phyloP scores from a whole-genome alignment of 92 coral and sea anemone genomes.

The Umimayanthus kanabou region DNA sequence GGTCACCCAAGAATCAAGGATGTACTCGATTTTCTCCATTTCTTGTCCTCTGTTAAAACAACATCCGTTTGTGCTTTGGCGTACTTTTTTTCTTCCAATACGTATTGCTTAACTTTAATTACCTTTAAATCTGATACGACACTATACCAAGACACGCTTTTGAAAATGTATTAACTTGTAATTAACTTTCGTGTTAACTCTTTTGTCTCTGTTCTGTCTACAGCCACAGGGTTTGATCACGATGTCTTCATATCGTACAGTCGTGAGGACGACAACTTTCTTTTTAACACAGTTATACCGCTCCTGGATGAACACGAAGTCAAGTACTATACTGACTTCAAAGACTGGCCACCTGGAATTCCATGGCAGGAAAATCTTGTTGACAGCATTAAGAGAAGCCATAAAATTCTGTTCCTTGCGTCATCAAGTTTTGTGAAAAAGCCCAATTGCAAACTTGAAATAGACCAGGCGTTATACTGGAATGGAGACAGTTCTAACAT shows the following conservation, averaged over 20 bases:
- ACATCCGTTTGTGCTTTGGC: too few species aligned
- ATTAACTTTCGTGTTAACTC: too few species aligned
- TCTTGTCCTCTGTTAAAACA: too few species aligned
- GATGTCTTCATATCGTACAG: conserved; percentile 3
- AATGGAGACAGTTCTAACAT: not conserved
- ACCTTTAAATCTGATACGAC: not conserved
- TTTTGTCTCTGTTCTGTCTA: too few species aligned
- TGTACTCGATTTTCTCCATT: too few species aligned
- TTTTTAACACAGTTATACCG: not conserved
- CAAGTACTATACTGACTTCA: not conserved
- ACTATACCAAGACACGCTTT: not conserved
- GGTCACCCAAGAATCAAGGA: too few species aligned
- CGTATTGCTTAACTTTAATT: not conserved
- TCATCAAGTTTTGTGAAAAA: not conserved
- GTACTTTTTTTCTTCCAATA: too few species aligned
- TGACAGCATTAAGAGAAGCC: not conserved
- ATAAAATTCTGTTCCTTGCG: not conserved
- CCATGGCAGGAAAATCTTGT: not conserved
- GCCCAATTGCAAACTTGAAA: not conserved
- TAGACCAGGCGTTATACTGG: not conserved
- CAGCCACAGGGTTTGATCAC: not conserved
- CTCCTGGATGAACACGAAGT: not conserved
- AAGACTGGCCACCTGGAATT: not conserved
- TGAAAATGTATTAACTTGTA: not conserved
- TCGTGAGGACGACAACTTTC: not conserved